Evolutionary conservation across 2,113 vertebrate species (phyloP).

Genomic region (Entelurus aequoreus): DNA sequence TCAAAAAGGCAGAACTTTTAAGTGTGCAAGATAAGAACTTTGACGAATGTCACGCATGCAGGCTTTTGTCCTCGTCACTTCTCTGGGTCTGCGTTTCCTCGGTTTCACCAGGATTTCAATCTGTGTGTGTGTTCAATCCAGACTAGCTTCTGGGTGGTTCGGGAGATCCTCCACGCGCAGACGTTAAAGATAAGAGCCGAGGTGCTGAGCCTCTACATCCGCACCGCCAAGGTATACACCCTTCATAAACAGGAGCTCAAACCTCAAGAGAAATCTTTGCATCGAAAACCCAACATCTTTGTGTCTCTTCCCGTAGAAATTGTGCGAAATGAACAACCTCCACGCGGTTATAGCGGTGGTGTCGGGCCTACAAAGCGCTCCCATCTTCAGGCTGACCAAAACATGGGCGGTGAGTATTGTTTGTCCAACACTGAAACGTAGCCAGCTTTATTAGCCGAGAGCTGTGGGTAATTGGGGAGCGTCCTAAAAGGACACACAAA

Average conservation of each 20-base stretch:
- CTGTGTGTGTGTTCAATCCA: constrained; percentile 50
- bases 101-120: not conserved
- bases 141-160: constrained; percentile 98
- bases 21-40: constrained; percentile 6
- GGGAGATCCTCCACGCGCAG: constrained; percentile 96
- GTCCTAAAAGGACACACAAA: constrained; percentile 3
- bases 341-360: constrained; percentile 97
- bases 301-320: constrained; percentile 73
- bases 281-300: not conserved
- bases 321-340: constrained; percentile 96
- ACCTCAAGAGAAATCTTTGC: not conserved
- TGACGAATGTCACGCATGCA: constrained; percentile 2
- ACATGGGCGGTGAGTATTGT: constrained; percentile 93
- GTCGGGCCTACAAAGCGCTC: constrained; percentile 92
- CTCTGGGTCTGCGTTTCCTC: constrained; percentile 1
- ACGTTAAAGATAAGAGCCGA: constrained; percentile 98
- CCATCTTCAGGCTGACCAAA: constrained; percentile 94
- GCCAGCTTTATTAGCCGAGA: constrained; percentile 8
- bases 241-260: not conserved
- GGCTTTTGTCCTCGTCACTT: constrained; percentile 4
- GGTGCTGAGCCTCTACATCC: constrained; percentile 96
- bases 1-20: constrained; percentile 17
- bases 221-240: constrained; percentile 88
- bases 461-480: constrained; percentile 11
- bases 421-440: not conserved